Evolutionary conservation across 2,797 vertebrate genomes (phyloP), one percentile per base, ranked within the genome.

Genomic region (Eospalax fontanierii): DNA sequence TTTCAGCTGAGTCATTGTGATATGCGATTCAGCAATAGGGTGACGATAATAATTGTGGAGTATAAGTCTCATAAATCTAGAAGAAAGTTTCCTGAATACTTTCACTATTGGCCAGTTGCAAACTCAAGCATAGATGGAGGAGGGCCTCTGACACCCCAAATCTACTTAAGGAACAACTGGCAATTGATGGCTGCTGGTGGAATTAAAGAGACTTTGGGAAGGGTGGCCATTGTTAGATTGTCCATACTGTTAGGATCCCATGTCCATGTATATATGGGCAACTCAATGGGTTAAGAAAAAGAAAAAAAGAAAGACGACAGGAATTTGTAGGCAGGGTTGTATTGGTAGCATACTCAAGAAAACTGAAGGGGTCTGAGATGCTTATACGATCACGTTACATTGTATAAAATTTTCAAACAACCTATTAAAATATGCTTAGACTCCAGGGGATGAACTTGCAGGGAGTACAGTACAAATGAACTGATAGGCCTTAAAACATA

Each of bases 151-250:
- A 18, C 33, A 71, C 15, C 1, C 15, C 46, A 19, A 24, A 2
- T 2, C 15, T 14, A 38, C 16, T 4, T 57, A n/a, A 12, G 1
- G 16, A 38, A 19, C 3, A 24, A n/a, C 1, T 38, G 0, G 9
- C 28, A 70, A 5, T 28, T 50, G 38, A 4, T 57, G 33, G 57
- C 7, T 38, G 43, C n/a, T 57, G n/a, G 16, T 2, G 3, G 12
- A 57, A n/a, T 5, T 26, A 26, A 9, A 14, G 50, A 14, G 33
- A 14, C 9, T 54, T 68, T 35, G 65, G 9, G 24, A 38, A 2
- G 46, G 38, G 15, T 57, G 10, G 4, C 4, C 2, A 2, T 21
- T 57, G 16, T 6, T 35, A 38, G 24, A 1, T 57, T 57, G n/a
- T 38, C 66, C 15, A 71, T 12, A 3, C 0, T 10, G 15, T 38